Conservation (phyloP, 1,140 invertebrate species). For the Papilio polytes region DNA sequence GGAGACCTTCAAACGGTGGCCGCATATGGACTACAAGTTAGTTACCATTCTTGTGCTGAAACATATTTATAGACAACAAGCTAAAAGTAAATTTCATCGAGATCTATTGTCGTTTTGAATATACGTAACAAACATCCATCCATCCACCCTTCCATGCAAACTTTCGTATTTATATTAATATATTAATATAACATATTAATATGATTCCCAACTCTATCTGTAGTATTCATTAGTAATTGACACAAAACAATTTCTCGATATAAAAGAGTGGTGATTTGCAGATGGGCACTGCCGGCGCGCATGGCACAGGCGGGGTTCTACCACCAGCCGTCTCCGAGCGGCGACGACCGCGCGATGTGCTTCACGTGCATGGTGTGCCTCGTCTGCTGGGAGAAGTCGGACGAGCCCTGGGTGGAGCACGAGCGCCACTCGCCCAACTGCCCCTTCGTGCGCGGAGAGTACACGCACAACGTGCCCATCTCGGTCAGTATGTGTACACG, state of each 20-base stretch:
- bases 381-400: constrained; percentile 97
- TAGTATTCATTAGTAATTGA: no score
- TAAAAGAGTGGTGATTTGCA: constrained; percentile 59
- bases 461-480: constrained; percentile 97
- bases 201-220: no score
- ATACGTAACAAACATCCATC: no score
- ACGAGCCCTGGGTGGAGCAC: constrained; percentile 98
- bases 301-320: constrained; percentile 99
- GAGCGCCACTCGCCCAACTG: constrained; percentile 96
- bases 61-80: no score
- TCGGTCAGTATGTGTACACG: constrained; percentile 76
- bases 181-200: no score
- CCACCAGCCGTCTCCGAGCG: constrained; percentile 94
- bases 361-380: constrained; percentile 97
- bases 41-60: constrained; percentile 43
- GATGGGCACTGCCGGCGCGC: constrained; percentile 96
- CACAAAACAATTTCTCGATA: background rate
- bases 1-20: constrained; percentile 96
- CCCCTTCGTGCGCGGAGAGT: constrained; percentile 96
- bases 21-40: constrained; percentile 98
- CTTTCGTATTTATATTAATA: no score
- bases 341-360: constrained; percentile 97
- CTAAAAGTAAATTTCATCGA: no score
- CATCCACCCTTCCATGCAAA: no score
- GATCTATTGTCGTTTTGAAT: no score